Percentiles rank a stretch among this genome's conserved stretches.
Conservation (phyloP, 2,797 vertebrate genomes). For the Avahi laniger region DNA sequence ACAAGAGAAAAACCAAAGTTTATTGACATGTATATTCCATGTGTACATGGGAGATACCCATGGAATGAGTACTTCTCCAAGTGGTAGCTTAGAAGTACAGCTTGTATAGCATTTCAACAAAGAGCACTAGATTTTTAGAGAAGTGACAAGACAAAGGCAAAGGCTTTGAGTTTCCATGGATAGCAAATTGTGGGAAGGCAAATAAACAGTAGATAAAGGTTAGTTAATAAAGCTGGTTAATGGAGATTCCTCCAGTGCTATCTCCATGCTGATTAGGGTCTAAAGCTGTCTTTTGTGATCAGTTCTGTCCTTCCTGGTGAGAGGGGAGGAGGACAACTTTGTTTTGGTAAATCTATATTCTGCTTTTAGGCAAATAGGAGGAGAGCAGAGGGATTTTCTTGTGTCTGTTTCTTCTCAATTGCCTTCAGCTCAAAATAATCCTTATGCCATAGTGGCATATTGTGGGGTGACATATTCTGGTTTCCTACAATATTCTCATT, state of each 20-base stretch:
- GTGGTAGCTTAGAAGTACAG: neutral
- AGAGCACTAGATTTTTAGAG: neutral
- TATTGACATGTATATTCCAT: neutral
- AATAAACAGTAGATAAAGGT: neutral
- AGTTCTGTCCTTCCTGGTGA: neutral
- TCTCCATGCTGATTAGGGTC: neutral
- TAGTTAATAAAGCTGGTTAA: neutral
- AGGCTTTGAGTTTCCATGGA: neutral
- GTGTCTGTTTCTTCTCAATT: neutral
- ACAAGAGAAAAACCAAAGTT: neutral
- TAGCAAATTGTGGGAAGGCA: neutral
- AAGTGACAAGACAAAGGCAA: neutral
- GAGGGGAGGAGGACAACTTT: neutral
- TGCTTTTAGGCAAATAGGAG: neutral
- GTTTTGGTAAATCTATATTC: neutral
- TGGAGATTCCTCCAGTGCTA: neutral
- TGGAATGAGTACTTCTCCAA: neutral
- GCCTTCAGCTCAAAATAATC: neutral
- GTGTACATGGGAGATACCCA: neutral
- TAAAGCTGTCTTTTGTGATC: neutral
- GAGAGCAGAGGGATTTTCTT: neutral
- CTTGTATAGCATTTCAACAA: neutral
- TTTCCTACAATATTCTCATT: neutral
- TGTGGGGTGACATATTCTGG: neutral
- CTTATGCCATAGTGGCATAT: neutral